Evolutionary conservation across 1,140 invertebrate genomes (phyloP).

Genomic region (Notospermus geniculatus): DNA sequence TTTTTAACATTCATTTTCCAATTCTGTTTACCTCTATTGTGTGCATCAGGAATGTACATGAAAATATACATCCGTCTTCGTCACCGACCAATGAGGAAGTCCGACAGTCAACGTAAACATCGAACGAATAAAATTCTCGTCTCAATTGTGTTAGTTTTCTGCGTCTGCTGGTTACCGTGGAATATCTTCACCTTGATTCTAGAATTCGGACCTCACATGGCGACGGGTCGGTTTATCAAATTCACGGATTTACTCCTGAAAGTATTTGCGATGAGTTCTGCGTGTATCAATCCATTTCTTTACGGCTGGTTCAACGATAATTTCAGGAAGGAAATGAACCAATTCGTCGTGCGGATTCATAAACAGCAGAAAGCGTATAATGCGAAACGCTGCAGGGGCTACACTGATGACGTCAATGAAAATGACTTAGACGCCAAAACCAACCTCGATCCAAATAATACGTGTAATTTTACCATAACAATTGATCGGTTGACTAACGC

Average conservation of each 20-base stretch:
- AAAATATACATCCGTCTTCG: conserved; percentile 42
- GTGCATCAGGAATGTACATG: conserved; percentile 44
- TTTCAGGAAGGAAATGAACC: conserved; percentile 48
- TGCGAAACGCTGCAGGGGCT: not conserved
- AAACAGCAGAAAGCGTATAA: not conserved
- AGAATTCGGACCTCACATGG: conserved; percentile 34
- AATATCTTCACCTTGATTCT: conserved; percentile 42
- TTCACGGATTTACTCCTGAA: conserved; percentile 48
- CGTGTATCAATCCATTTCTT: conserved; percentile 81
- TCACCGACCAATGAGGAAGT: conserved; percentile 38
- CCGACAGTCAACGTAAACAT: conserved; percentile 65
- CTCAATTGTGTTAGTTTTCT: conserved; percentile 91
- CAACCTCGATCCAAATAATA: not conserved
- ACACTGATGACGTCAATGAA: not conserved
- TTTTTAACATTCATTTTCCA: conserved; percentile 44
- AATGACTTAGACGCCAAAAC: not conserved
- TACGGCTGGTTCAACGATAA: conserved; percentile 67
- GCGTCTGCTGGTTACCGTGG: conserved; percentile 69
- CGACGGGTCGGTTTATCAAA: conserved; percentile 34
- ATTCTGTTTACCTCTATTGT: conserved; percentile 43
- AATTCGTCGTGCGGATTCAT: conserved; percentile 7
- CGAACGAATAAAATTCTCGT: conserved; percentile 83
- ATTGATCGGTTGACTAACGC: not conserved
- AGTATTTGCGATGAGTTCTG: conserved; percentile 66
- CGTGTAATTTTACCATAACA: not conserved